A percentile compares a stretch with the other conserved stretches of the same genome.
Conservation (phyloP, 2,113 vertebrate genomes). For the Psettodes erumei region DNA sequence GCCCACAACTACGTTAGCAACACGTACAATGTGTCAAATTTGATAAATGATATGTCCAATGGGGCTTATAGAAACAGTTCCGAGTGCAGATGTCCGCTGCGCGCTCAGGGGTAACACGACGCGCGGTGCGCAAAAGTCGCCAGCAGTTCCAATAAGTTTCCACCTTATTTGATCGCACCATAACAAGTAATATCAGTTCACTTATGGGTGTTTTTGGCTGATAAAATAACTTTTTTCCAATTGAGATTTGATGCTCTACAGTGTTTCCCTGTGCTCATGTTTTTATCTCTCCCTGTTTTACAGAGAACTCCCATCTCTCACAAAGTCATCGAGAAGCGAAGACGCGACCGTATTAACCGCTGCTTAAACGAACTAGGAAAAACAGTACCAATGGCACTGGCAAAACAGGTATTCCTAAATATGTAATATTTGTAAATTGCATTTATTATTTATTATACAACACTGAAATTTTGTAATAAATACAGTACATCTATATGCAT, state of each 20-base stretch:
- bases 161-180: neutral
- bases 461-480: neutral
- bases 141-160: neutral
- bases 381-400: conserved; percentile 96
- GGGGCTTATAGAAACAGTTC: neutral
- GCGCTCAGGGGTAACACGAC: conserved; percentile 48
- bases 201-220: neutral
- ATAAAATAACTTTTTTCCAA: no score
- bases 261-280: conserved; percentile 1
- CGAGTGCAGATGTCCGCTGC: conserved; percentile 18
- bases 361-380: conserved; percentile 95
- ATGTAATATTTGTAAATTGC: neutral
- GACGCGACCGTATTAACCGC: conserved; percentile 95
- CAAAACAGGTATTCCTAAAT: conserved; percentile 90
- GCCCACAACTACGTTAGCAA: neutral
- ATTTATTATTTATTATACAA: neutral
- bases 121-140: conserved; percentile 45
- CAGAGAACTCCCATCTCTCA: conserved; percentile 96
- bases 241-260: no score
- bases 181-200: neutral
- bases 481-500: neutral
- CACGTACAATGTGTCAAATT: neutral
- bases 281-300: neutral
- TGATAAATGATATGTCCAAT: neutral
- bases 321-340: conserved; percentile 97